Conservation (phyloP, 2,113 vertebrate species). For the Stomatorhinus ivindoensis region DNA sequence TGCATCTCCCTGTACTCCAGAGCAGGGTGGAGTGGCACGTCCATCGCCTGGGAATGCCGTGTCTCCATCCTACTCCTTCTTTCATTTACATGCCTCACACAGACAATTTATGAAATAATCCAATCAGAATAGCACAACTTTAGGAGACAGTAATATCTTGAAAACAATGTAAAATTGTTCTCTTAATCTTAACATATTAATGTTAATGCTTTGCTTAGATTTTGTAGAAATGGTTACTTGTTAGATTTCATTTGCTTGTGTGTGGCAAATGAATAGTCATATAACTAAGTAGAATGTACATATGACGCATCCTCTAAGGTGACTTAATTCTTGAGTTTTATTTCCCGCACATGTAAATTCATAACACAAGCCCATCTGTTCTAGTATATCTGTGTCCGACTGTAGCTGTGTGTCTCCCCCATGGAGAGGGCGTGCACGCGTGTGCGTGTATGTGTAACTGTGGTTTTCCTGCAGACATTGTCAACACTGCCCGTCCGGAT, state of each 20-base stretch:
- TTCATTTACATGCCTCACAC: not conserved
- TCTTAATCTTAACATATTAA: not conserved
- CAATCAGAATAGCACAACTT: not conserved
- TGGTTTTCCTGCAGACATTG: conserved; percentile 78
- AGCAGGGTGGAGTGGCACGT: not conserved
- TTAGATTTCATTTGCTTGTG: not conserved
- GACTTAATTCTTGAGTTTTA: not conserved
- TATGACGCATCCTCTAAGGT: not conserved
- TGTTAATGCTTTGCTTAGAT: not conserved
- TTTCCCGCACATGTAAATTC: not conserved
- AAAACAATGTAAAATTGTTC: not conserved
- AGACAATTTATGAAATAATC: not conserved
- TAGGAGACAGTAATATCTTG: not conserved
- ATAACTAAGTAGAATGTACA: not conserved
- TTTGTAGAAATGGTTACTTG: not conserved
- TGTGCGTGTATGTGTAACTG: conserved; percentile 28
- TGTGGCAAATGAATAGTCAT: not conserved
- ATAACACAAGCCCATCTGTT: not conserved
- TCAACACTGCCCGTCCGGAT: conserved; percentile 90
- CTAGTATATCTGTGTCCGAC: not conserved
- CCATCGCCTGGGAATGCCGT: not conserved
- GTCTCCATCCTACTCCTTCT: not conserved
- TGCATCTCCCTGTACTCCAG: not conserved
- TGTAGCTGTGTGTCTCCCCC: not conserved
- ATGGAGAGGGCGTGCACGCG: not conserved